Conservation (phyloP, 2,113 vertebrate species). For the Herpetotheres cachinnans region DNA sequence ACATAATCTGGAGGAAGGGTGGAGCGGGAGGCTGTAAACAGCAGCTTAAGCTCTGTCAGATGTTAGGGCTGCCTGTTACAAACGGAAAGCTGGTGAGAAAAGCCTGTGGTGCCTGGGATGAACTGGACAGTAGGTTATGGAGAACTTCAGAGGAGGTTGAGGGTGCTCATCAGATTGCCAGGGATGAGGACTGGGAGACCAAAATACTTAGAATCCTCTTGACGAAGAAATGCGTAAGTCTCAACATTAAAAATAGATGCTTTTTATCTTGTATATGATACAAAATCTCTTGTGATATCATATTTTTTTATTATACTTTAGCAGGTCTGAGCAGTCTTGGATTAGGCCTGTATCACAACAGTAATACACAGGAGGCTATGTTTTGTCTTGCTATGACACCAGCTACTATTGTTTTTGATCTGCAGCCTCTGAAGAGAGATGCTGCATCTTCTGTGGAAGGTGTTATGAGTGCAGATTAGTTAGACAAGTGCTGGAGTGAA, state of each 20-base stretch:
- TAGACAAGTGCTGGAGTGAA: slow-evolving; percentile 77
- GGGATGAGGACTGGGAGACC: neutral
- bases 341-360: slow-evolving; percentile 65
- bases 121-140: neutral
- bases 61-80: neutral
- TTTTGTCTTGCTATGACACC: slow-evolving; percentile 68
- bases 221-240: neutral
- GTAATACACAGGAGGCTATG: slow-evolving; percentile 38
- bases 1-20: neutral
- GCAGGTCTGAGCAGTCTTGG: slow-evolving; percentile 17
- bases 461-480: slow-evolving; percentile 78
- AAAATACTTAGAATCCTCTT: neutral
- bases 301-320: slow-evolving; percentile 8
- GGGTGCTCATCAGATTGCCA: neutral
- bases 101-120: neutral
- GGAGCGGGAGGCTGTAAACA: neutral
- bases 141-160: neutral
- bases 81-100: neutral
- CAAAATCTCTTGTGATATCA: slow-evolving; percentile 36
- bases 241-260: slow-evolving; percentile 9
- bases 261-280: slow-evolving; percentile 32
- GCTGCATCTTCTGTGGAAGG: slow-evolving; percentile 69
- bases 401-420: slow-evolving; percentile 70
- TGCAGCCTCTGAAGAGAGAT: slow-evolving; percentile 66
- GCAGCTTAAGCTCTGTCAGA: neutral